Percentiles rank a stretch among this genome's conserved stretches.
Evolutionary conservation across 2,797 vertebrate species (phyloP).

Genomic region (Lateolabrax maculatus): DNA sequence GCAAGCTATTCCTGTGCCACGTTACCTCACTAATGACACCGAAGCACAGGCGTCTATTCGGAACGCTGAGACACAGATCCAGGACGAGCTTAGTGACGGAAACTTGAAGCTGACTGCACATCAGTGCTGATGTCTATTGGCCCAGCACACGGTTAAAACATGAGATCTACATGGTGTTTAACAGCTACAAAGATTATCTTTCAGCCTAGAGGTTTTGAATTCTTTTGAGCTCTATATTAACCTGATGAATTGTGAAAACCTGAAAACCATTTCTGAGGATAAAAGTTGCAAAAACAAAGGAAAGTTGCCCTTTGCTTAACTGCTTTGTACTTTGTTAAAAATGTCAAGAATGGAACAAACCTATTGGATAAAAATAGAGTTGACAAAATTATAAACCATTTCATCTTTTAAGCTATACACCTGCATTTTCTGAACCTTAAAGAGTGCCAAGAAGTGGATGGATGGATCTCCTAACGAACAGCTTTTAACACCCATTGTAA

Average conservation of each 20-base stretch:
- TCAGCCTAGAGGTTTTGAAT: conserved; percentile 81
- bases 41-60: background rate
- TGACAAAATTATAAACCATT: conserved; percentile 58
- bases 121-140: background rate
- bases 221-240: conserved; percentile 67
- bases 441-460: conserved; percentile 53
- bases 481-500: conserved; percentile 73
- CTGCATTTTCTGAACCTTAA: conserved; percentile 49
- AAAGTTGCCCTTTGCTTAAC: conserved; percentile 50
- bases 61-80: conserved; percentile 4
- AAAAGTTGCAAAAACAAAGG: conserved; percentile 50
- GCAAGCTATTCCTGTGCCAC: background rate
- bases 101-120: conserved; percentile 23
- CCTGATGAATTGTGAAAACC: conserved; percentile 75
- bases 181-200: conserved; percentile 83
- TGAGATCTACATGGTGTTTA: conserved; percentile 70
- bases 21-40: conserved; percentile 18
- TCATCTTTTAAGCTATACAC: conserved; percentile 50
- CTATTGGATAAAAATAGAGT: conserved; percentile 77
- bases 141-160: background rate
- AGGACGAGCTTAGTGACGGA: conserved; percentile 2
- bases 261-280: conserved; percentile 69
- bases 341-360: conserved; percentile 57
- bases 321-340: conserved; percentile 53
- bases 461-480: conserved; percentile 61